A percentile compares a stretch with the other conserved stretches of the same genome.
These are phyloP conservation scores for Labeo catla DNA, from an alignment of 2,113 vertebrate species.

Conservation along the genomic window DNA sequence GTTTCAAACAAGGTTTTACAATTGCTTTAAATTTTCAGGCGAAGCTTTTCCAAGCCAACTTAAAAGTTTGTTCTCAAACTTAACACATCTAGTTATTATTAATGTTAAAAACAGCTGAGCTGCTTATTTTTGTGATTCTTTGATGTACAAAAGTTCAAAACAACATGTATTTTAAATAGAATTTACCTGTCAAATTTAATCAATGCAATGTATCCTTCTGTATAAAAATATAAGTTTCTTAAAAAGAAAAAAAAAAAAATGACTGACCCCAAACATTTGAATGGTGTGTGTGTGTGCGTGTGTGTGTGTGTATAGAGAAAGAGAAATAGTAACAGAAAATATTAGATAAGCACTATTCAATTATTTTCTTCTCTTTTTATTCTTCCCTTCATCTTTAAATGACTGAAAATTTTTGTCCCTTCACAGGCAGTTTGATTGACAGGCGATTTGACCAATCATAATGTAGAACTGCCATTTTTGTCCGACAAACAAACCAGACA, in stretches of 20 bases:
- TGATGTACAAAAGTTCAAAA: not conserved
- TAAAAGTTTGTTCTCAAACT: too few species aligned
- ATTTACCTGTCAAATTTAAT: not conserved
- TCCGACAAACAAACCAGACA: too few species aligned
- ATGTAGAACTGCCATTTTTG: too few species aligned
- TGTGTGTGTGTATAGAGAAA: not conserved
- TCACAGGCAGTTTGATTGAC: too few species aligned
- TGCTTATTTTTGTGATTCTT: not conserved
- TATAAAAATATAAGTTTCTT: not conserved
- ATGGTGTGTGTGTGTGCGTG: too few species aligned
- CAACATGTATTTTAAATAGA: not conserved
- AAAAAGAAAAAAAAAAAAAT: not conserved
- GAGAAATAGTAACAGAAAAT: not conserved
- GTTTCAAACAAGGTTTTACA: too few species aligned
- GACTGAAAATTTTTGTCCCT: constrained; percentile 5
- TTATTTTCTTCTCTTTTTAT: not conserved
- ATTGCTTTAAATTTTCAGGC: too few species aligned
- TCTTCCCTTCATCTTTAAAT: not conserved
- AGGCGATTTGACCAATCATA: too few species aligned
- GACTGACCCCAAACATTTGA: not conserved
- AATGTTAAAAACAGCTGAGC: not conserved
- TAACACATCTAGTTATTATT: not conserved
- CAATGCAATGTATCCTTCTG: not conserved
- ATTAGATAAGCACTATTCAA: not conserved
- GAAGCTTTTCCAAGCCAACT: too few species aligned